These are phyloP conservation scores for Synanthedon vespiformis DNA, from an alignment of 2,888 invertebrate species.

Conservation along the genomic window DNA sequence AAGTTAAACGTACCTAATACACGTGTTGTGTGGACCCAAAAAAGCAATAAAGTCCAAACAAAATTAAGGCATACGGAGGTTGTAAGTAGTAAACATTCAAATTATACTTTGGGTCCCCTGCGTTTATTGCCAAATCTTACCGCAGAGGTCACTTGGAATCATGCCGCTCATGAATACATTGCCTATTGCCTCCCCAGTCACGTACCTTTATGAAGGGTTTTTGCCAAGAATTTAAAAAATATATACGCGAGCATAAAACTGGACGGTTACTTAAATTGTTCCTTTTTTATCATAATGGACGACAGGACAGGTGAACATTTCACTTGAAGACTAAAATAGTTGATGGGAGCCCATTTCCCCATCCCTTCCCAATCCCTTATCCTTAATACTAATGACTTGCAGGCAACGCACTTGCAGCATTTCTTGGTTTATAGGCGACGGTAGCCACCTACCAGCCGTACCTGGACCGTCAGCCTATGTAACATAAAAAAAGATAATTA, in stretches of 20 bases:
- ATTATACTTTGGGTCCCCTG: constrained; percentile 21
- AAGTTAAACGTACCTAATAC: not conserved
- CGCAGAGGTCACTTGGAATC: constrained; percentile 22
- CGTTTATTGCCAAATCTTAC: constrained; percentile 28
- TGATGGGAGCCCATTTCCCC: too few relatives aligned
- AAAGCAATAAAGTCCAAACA: constrained; percentile 12
- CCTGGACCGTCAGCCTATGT: too few relatives aligned
- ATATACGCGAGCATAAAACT: not conserved
- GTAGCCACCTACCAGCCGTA: too few relatives aligned
- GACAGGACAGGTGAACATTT: too few relatives aligned
- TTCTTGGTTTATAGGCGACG: too few relatives aligned
- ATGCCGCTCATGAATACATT: constrained; percentile 29
- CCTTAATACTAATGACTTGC: too few relatives aligned
- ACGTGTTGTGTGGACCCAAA: constrained; percentile 1
- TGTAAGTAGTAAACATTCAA: constrained; percentile 24
- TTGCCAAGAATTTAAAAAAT: constrained; percentile 18
- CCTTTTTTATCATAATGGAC: too few relatives aligned
- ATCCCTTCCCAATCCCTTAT: too few relatives aligned
- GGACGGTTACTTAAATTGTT: too few relatives aligned
- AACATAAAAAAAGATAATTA: too few relatives aligned
- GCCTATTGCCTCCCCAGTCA: constrained; percentile 23
- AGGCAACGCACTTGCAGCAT: too few relatives aligned
- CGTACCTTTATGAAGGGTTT: constrained; percentile 21
- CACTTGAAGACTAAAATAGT: too few relatives aligned
- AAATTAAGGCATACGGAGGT: constrained; percentile 9